Base-by-base conservation (phyloP, 1,140 invertebrate species). In the Ips nitidus region DNA sequence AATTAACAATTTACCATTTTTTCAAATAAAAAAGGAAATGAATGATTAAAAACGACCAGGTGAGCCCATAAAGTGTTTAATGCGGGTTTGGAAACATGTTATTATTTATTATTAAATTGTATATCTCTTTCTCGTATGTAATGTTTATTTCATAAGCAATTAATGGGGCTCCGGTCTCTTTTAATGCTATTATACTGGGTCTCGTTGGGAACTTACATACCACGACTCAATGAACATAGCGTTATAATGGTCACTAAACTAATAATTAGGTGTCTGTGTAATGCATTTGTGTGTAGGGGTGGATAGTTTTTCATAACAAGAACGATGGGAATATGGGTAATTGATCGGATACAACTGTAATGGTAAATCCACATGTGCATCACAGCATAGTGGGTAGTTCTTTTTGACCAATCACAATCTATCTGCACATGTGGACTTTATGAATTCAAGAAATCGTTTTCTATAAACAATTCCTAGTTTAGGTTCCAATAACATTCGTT, bases 81-180 rank as follows among this genome's bases (percentile, higher is more conserved):
- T 75, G 74, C 74, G 74, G 74, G 74, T 69, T 63, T 61, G 52
- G 59, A 66, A 73, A 75, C 74, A 70, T 73, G 61, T 73, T 71
- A 75, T 75, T 75, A 75, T 67, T 73, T 66, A 75, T 71, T 75
- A 75, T 73, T 75, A 75, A 75, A 75, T 73, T 75, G 72, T 75
- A 70, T 56, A 22, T 22, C 22, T 22, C 22, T 22, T 22, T 22
- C 66, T 71, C 45, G 63, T 63, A 70, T 70, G 64, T 71, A 75
- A 73, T 69, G 60, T 69, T 58, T 68, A 68, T 69, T 69, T 63
- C 59, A 55, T 69, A 63, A 52, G 60, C 60, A 69, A 63, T 69
- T 69, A 69, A 69, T 60, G 66, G 22, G 22, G 57, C 39, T 59
- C 39, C 40, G 37, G 36, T 41, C 37, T 8, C 22, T 39, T 57